Percentiles rank a stretch among this genome's conserved stretches.
These are phyloP conservation scores for Cyrtorhinus lividipennis DNA, from an alignment of 1,140 invertebrate genomes.

Conservation along the genomic window DNA sequence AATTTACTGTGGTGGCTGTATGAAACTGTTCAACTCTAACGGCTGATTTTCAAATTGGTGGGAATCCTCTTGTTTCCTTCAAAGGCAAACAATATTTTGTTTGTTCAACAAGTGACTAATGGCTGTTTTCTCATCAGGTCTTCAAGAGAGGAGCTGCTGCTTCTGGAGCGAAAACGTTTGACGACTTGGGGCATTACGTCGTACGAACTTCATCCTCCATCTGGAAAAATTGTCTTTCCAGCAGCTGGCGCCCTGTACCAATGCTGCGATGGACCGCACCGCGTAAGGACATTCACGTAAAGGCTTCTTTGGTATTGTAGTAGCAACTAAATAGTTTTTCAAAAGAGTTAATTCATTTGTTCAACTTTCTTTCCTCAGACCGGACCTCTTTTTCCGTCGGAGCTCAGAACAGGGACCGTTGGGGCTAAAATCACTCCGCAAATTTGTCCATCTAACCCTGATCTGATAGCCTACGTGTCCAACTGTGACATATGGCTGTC, in stretches of 20 bases:
- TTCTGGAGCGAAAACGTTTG: conserved; percentile 78
- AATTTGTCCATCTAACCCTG: conserved; percentile 75
- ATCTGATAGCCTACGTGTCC: conserved; percentile 79
- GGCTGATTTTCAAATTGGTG: too few species aligned
- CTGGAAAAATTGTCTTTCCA: conserved; percentile 78
- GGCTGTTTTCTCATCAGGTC: conserved; percentile 33
- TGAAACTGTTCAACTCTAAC: too few species aligned
- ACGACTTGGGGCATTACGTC: conserved; percentile 87
- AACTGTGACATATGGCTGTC: conserved; percentile 82
- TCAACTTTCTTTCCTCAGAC: too few species aligned
- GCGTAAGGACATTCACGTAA: conserved; percentile 39
- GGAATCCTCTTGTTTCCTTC: too few species aligned
- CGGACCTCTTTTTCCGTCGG: conserved; percentile 51
- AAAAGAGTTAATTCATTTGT: too few species aligned
- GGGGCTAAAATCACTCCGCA: conserved; percentile 72
- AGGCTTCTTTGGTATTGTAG: background rate
- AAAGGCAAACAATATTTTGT: too few species aligned
- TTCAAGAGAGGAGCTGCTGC: conserved; percentile 73
- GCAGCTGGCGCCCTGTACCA: conserved; percentile 71
- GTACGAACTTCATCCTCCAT: conserved; percentile 68
- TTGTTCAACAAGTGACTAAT: too few species aligned
- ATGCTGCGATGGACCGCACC: conserved; percentile 55
- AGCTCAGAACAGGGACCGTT: conserved; percentile 44
- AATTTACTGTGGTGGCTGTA: too few species aligned
- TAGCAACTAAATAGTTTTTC: too few species aligned